Percentiles rank a stretch among this genome's conserved stretches.
These are phyloP conservation scores for Rhabditoides inermis DNA, from an alignment of 2,888 invertebrate genomes.

Conservation along the genomic window DNA sequence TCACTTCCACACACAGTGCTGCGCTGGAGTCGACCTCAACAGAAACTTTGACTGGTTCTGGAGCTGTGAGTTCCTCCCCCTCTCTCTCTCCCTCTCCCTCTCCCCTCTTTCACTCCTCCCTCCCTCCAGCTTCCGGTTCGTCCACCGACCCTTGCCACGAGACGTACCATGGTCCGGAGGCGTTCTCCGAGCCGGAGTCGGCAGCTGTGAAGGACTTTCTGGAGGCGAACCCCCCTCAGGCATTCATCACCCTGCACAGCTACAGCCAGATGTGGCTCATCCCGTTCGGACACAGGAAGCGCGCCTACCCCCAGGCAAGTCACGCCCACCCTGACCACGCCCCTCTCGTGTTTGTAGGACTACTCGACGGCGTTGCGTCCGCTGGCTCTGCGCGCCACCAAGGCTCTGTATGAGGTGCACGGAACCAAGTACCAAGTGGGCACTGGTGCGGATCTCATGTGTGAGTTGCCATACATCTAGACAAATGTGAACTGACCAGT, in stretches of 20 bases:
- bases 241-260: constrained; percentile 48
- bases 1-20: constrained; percentile 43
- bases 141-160: constrained; percentile 46
- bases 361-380: too few relatives aligned
- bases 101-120: neutral
- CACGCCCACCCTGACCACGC: too few relatives aligned
- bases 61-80: constrained; percentile 25
- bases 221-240: constrained; percentile 38
- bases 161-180: constrained; percentile 44
- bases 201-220: constrained; percentile 47
- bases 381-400: constrained; percentile 42
- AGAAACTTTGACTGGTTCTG: constrained; percentile 51
- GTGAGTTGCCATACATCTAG: too few relatives aligned
- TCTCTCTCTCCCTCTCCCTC: neutral
- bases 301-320: constrained; percentile 45
- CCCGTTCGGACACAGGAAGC: constrained; percentile 46
- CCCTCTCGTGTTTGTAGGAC: too few relatives aligned
- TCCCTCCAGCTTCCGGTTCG: constrained; percentile 30
- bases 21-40: constrained; percentile 49
- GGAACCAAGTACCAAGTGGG: constrained; percentile 52
- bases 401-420: constrained; percentile 44
- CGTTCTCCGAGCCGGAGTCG: constrained; percentile 51
- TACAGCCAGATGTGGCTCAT: constrained; percentile 51
- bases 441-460: constrained; percentile 51
- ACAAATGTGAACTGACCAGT: too few relatives aligned